Evolutionary conservation across 1,140 invertebrate species (phyloP).

Genomic region (Penaeus vannamei): DNA sequence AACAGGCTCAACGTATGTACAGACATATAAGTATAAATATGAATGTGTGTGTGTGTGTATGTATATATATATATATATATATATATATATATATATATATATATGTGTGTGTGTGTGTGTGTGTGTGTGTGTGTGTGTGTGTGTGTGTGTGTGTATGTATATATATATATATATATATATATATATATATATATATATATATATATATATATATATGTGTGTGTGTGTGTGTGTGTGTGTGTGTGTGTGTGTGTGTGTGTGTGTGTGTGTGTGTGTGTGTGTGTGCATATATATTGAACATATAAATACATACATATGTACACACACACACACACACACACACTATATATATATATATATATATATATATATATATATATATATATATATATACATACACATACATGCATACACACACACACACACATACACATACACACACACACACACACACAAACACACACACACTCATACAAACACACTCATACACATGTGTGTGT

Average conservation of each 20-base stretch:
- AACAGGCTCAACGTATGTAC: too few species aligned
- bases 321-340: too few species aligned
- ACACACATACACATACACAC: too few species aligned
- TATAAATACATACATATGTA: neutral
- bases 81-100: too few species aligned
- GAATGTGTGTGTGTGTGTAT: too few species aligned
- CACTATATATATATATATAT: neutral
- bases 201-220: neutral
- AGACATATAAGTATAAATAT: too few species aligned
- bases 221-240: neutral
- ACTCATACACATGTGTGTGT: neutral
- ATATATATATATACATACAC: neutral
- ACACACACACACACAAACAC: neutral
- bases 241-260: neutral
- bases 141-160: too few species aligned
- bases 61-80: too few species aligned
- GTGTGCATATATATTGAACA: neutral
- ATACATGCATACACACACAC: neutral
- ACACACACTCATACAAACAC: conserved; percentile 10
- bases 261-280: neutral
- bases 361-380: neutral
- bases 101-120: too few species aligned
- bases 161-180: too few species aligned
- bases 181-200: neutral
- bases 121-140: too few species aligned